These are phyloP conservation scores for Psammodynastes pulverulentus DNA, from an alignment of 2,113 vertebrate species.

Conservation along the genomic window DNA sequence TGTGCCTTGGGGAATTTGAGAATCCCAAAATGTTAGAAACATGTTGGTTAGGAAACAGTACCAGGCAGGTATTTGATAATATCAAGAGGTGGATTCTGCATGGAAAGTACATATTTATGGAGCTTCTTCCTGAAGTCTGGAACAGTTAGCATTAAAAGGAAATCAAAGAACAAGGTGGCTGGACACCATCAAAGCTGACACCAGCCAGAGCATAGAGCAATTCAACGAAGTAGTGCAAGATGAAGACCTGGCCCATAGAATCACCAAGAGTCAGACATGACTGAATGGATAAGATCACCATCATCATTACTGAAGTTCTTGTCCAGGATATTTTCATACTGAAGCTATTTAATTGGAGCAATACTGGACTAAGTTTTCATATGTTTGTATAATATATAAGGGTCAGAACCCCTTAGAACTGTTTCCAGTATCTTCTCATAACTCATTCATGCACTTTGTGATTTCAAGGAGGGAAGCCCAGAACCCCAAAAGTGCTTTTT, in stretches of 20 bases:
- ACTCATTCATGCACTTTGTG: background rate
- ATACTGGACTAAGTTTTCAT: background rate
- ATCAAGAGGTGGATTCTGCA: background rate
- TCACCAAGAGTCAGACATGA: background rate
- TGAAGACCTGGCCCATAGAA: background rate
- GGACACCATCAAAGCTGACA: background rate
- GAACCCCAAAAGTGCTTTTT: background rate
- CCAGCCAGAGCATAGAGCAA: background rate
- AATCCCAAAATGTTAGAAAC: background rate
- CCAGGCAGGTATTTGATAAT: background rate
- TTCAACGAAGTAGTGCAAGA: background rate
- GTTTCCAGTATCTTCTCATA: background rate
- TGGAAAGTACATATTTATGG: background rate
- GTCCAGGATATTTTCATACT: background rate
- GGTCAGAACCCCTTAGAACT: background rate
- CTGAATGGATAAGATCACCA: background rate
- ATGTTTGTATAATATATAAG: background rate
- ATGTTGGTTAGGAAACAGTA: background rate
- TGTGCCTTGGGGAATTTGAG: background rate
- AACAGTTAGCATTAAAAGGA: background rate
- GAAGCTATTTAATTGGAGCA: background rate
- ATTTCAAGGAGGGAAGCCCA: background rate
- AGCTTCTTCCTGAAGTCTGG: background rate
- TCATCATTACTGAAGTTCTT: background rate
- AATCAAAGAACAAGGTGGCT: background rate